These are phyloP conservation scores for Trichonephila clavata DNA, from an alignment of 1,140 invertebrate genomes.

Conservation along the genomic window DNA sequence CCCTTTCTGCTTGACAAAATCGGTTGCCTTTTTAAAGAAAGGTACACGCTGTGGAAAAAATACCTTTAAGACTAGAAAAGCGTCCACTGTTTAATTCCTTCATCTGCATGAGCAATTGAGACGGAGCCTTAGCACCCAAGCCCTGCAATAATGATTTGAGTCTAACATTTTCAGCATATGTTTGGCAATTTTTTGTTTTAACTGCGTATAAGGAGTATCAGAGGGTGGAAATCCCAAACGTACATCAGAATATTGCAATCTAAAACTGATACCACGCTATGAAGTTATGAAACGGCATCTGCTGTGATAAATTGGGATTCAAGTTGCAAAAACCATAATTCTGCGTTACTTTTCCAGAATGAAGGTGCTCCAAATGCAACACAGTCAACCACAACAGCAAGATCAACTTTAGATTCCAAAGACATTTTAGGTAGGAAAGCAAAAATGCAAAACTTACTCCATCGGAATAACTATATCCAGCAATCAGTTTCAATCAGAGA, in stretches of 20 bases:
- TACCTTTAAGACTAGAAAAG: background rate
- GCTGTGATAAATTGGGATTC: background rate
- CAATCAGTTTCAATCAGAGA: too few species aligned
- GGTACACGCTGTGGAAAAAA: background rate
- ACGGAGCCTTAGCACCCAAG: background rate
- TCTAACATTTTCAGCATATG: background rate
- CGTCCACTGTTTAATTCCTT: background rate
- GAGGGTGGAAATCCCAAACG: background rate
- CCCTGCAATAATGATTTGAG: background rate
- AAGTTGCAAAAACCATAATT: background rate
- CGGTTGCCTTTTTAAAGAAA: background rate
- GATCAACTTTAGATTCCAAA: background rate
- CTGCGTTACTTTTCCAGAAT: background rate
- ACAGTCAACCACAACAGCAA: background rate
- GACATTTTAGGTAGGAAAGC: background rate
- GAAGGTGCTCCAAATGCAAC: background rate
- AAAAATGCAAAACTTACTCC: too few species aligned
- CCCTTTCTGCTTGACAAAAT: background rate
- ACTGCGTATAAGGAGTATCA: background rate
- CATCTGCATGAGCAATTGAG: background rate
- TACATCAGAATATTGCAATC: background rate
- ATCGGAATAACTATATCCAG: too few species aligned
- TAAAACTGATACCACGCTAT: background rate
- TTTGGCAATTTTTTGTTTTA: background rate
- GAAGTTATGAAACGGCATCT: background rate